Percentiles rank a stretch among this genome's conserved stretches.
phyloP scores from a whole-genome alignment of 2,113 vertebrate genomes.

The Microtus ochrogaster region DNA sequence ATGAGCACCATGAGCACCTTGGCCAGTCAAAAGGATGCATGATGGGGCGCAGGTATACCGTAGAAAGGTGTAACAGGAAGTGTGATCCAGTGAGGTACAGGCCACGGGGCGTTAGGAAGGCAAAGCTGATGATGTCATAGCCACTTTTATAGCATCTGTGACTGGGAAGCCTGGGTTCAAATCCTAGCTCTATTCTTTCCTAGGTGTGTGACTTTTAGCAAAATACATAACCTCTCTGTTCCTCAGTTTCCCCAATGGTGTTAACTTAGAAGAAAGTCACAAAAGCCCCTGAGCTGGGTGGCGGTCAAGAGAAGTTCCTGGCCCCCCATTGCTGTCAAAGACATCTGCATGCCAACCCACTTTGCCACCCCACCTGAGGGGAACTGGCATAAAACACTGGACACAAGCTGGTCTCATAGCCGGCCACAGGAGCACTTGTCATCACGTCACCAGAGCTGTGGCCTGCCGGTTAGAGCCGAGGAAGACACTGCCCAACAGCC shows the following conservation, averaged over 20 bases:
- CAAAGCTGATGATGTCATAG: too few relatives aligned
- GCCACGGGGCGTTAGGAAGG: background rate
- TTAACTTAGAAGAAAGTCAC: background rate
- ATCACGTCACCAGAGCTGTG: background rate
- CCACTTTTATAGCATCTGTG: background rate
- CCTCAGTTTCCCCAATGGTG: background rate
- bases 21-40: background rate
- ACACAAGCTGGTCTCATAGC: fast-evolving
- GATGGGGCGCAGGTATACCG: background rate
- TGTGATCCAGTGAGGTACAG: too few relatives aligned
- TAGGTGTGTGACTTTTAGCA: background rate
- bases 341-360: background rate
- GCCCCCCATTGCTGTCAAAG: background rate
- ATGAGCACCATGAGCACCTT: background rate
- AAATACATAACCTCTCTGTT: background rate
- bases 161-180: background rate
- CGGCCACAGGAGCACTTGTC: fast-evolving
- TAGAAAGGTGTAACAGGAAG: fast-evolving
- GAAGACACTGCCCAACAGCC: background rate
- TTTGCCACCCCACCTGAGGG: background rate
- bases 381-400: fast-evolving
- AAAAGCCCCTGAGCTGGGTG: fast-evolving
- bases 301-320: background rate
- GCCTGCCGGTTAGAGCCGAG: background rate
- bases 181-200: background rate